A percentile compares a stretch with the other conserved stretches of the same genome.
phyloP scores from a whole-genome alignment of 64 coral and sea anemone genomes.

The Cladopsammia gracilis region DNA sequence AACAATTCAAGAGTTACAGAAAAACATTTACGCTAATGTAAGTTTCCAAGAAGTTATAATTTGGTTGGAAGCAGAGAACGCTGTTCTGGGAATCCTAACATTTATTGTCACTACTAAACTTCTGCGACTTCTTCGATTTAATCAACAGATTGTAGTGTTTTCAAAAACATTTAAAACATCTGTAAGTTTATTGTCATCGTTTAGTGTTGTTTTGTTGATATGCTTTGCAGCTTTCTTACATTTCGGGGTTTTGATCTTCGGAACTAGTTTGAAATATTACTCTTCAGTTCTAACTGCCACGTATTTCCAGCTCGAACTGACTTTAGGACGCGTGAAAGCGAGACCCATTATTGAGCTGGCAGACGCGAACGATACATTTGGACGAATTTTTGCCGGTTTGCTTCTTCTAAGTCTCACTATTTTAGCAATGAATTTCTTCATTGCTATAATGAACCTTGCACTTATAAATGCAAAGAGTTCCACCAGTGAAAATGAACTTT shows the following conservation, averaged over 20 bases:
- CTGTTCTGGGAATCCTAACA: constrained; percentile 10
- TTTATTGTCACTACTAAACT: constrained; percentile 57
- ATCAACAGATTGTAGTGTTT: constrained; percentile 33
- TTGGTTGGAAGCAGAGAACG: constrained; percentile 28
- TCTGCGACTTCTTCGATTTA: constrained; percentile 42
- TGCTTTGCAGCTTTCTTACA: constrained; percentile 28
- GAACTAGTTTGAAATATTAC: not conserved
- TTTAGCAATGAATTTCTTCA: constrained; percentile 42
- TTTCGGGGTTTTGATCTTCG: constrained; percentile 37
- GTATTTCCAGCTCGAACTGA: constrained; percentile 45
- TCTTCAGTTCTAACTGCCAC: not conserved
- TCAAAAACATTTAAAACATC: constrained; percentile 24
- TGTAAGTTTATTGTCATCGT: constrained; percentile 19
- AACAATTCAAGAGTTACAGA: not conserved
- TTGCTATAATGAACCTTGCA: constrained; percentile 44
- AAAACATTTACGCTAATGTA: constrained; percentile 49
- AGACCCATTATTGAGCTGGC: constrained; percentile 17
- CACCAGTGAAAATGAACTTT: not conserved
- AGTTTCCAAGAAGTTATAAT: constrained; percentile 34
- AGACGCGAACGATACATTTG: constrained; percentile 9
- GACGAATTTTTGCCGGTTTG: not conserved
- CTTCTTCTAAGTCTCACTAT: constrained; percentile 42
- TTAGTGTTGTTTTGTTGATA: constrained; percentile 12
- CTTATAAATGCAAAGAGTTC: constrained; percentile 10
- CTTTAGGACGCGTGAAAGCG: constrained; percentile 42